Percentiles rank a stretch among this genome's conserved stretches.
Evolutionary conservation across 2,113 vertebrate genomes (phyloP).

Genomic region (Lanius collurio): DNA sequence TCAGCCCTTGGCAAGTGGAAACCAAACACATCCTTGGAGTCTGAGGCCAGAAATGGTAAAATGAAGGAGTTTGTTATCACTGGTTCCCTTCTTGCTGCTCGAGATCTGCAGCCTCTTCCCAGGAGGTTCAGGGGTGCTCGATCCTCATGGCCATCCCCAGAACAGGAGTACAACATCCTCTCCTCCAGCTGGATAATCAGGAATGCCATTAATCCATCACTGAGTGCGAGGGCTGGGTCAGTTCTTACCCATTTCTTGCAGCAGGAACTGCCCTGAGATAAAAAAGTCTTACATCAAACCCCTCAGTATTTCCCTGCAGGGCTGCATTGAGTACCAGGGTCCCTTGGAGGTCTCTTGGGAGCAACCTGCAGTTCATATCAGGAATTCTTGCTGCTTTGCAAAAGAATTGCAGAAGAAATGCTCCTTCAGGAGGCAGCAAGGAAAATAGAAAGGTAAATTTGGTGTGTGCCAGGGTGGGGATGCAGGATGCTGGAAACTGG

Average conservation of each 20-base stretch:
- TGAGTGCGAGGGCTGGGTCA: background rate
- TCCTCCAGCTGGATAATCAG: background rate
- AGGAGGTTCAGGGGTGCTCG: background rate
- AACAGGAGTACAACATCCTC: accelerated
- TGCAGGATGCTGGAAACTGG: background rate
- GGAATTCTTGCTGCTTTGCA: background rate
- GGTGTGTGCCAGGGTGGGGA: background rate
- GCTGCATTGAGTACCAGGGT: background rate
- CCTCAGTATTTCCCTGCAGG: background rate
- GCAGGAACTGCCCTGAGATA: background rate
- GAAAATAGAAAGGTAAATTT: accelerated
- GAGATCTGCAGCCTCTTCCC: background rate
- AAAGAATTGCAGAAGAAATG: background rate
- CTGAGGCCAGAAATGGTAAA: background rate
- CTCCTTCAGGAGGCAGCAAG: background rate
- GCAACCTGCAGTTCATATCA: background rate
- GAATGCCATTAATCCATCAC: accelerated
- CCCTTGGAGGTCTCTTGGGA: background rate
- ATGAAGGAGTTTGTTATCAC: accelerated
- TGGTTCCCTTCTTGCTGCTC: background rate
- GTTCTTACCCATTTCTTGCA: background rate
- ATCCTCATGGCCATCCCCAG: background rate
- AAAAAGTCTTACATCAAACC: background rate
- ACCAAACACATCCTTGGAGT: too few species aligned
- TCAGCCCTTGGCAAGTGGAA: background rate